Percentiles rank a stretch among this genome's conserved stretches.
Evolutionary conservation across 2,797 vertebrate species (phyloP).

Genomic region (Enteromius argenteus): DNA sequence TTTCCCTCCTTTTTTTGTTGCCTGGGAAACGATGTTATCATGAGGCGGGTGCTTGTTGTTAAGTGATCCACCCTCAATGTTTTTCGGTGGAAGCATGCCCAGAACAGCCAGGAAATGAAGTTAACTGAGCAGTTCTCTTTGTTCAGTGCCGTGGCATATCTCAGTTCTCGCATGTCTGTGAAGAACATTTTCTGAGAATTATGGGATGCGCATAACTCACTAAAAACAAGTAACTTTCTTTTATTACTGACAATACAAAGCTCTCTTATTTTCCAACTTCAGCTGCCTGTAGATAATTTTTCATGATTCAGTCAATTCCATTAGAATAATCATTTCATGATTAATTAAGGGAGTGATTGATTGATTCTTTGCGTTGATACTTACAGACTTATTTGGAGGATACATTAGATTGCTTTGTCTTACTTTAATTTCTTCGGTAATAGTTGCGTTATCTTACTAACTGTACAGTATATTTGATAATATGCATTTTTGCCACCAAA

Average conservation of each 20-base stretch:
- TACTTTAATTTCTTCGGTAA: not conserved
- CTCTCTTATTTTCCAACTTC: not conserved
- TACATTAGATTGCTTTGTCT: not conserved
- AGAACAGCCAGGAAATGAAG: constrained; percentile 53
- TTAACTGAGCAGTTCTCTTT: constrained; percentile 53
- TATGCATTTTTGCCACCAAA: not conserved
- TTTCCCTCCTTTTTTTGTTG: constrained; percentile 61
- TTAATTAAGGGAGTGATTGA: not conserved
- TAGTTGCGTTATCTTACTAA: not conserved
- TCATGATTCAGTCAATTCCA: not conserved
- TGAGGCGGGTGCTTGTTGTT: constrained; percentile 57
- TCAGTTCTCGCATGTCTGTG: constrained; percentile 8
- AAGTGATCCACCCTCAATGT: constrained; percentile 46
- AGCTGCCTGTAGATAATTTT: not conserved
- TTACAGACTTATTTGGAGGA: not conserved
- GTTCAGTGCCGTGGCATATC: constrained; percentile 1
- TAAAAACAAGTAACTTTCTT: not conserved
- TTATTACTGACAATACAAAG: not conserved
- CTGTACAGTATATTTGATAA: not conserved
- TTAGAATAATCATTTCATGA: not conserved
- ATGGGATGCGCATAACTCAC: constrained; percentile 21
- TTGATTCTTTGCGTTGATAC: not conserved
- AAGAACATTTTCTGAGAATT: not conserved
- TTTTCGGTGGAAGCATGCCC: constrained; percentile 44
- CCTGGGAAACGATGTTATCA: constrained; percentile 61